Evolutionary conservation across 2,888 invertebrate genomes (phyloP).

Genomic region (Atrina japonica): DNA sequence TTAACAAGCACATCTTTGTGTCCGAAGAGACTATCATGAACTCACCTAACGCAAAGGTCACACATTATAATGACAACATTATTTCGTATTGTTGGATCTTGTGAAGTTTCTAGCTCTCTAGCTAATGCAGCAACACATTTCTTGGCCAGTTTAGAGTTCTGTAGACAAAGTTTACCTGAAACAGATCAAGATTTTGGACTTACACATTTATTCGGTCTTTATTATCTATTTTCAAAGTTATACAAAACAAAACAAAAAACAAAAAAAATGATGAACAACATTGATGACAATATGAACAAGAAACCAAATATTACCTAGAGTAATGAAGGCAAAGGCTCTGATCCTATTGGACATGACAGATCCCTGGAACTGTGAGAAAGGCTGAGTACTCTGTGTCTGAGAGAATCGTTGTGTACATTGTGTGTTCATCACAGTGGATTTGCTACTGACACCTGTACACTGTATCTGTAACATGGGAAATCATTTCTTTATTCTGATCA

Average conservation of each 20-base stretch:
- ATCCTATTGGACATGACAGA: constrained; percentile 73
- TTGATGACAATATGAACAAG: background rate
- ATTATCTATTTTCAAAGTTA: too few species aligned
- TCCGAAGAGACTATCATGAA: too few species aligned
- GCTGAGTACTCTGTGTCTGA: constrained; percentile 53
- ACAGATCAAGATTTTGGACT: too few species aligned
- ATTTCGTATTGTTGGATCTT: constrained; percentile 84
- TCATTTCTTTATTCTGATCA: too few species aligned
- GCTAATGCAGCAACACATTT: constrained; percentile 85
- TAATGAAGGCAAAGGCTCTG: constrained; percentile 80
- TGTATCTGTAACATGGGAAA: too few species aligned
- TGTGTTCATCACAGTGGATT: constrained; percentile 25
- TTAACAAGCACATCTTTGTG: too few species aligned
- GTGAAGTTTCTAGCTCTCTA: constrained; percentile 83
- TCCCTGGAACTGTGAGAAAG: constrained; percentile 76
- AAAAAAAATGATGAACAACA: background rate
- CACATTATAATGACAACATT: constrained; percentile 85
- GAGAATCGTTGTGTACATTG: too few species aligned
- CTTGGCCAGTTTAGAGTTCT: constrained; percentile 85
- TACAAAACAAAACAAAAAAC: background rate
- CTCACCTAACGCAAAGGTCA: constrained; percentile 86
- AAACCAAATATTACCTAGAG: constrained; percentile 75
- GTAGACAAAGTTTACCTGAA: constrained; percentile 85
- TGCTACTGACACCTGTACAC: too few species aligned
- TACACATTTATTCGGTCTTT: too few species aligned